Conservation (phyloP, 2,888 invertebrate species). For the Aplocera efformata region DNA sequence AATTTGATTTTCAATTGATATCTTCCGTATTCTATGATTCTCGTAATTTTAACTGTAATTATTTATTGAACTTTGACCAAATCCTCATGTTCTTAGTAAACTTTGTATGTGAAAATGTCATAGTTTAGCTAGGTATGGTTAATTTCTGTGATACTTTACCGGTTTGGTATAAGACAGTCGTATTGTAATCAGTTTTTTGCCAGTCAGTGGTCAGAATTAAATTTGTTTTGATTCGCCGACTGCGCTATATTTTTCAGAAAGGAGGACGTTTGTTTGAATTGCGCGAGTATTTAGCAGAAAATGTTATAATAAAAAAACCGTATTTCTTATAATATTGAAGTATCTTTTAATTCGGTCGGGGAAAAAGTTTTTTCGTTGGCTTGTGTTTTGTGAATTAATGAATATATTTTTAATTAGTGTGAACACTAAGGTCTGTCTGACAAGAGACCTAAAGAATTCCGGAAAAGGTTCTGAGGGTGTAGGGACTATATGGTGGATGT, state of each 20-base stretch:
- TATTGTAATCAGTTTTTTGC: slow-evolving; percentile 36
- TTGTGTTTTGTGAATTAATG: too few species aligned
- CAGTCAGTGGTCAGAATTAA: slow-evolving; percentile 4
- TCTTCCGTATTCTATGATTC: slow-evolving; percentile 34
- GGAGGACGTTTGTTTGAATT: too few species aligned
- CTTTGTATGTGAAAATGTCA: slow-evolving; percentile 59
- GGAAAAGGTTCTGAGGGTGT: too few species aligned
- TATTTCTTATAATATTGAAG: too few species aligned
- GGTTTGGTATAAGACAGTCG: slow-evolving; percentile 73
- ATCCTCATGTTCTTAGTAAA: slow-evolving; percentile 55
- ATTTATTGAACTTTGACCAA: slow-evolving; percentile 52
- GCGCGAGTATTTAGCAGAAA: too few species aligned
- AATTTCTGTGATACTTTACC: slow-evolving; percentile 80
- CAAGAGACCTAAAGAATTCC: too few species aligned
- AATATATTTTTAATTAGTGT: too few species aligned
- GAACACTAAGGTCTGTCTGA: too few species aligned
- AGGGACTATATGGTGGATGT: too few species aligned
- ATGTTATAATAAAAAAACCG: too few species aligned
- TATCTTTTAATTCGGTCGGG: too few species aligned
- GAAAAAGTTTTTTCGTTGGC: too few species aligned
- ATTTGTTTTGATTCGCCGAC: slow-evolving; percentile 6
- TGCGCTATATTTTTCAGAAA: slow-evolving; percentile 1
- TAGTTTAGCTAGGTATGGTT: slow-evolving; percentile 77
- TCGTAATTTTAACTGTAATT: slow-evolving; percentile 32
- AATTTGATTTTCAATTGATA: slow-evolving; percentile 32